These are phyloP conservation scores for Odontocolon sp. DNA, from an alignment of 2,888 invertebrate genomes.

Conservation along the genomic window DNA sequence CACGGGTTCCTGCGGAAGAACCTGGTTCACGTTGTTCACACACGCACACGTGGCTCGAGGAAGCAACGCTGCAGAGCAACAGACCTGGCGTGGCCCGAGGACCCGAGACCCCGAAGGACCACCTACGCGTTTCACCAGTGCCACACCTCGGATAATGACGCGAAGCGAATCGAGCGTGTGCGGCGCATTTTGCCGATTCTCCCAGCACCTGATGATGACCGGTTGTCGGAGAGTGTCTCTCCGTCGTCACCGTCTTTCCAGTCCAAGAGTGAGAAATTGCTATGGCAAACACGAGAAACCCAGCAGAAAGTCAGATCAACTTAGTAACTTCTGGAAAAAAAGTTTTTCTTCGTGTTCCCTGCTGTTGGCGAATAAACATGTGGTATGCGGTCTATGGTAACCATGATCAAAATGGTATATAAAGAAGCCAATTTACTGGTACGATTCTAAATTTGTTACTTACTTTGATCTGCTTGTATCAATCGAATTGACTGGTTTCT, in stretches of 20 bases:
- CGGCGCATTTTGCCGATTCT: conserved; percentile 69
- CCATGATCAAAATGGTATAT: no score
- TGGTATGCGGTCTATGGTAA: no score
- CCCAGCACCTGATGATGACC: conserved; percentile 68
- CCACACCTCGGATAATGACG: conserved; percentile 78
- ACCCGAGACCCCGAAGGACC: conserved; percentile 66
- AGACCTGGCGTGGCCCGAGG: conserved; percentile 36
- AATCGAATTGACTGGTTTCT: no score
- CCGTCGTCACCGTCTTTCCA: conserved; percentile 51
- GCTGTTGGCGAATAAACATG: no score
- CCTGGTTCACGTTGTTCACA: conserved; percentile 48
- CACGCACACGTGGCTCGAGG: conserved; percentile 24
- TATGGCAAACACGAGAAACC: background rate
- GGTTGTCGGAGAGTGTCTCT: conserved; percentile 65
- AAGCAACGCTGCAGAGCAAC: conserved; percentile 31
- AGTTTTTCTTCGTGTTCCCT: no score
- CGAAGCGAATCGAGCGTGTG: conserved; percentile 70
- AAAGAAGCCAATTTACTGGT: no score
- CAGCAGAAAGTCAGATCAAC: no score
- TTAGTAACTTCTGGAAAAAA: no score
- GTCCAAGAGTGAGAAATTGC: background rate
- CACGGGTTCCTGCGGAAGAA: conserved; percentile 33
- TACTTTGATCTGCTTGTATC: no score
- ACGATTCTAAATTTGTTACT: no score
- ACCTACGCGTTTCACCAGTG: conserved; percentile 71